Evolutionary conservation across 1,140 invertebrate species (phyloP).

Genomic region (Ladona fulva): DNA sequence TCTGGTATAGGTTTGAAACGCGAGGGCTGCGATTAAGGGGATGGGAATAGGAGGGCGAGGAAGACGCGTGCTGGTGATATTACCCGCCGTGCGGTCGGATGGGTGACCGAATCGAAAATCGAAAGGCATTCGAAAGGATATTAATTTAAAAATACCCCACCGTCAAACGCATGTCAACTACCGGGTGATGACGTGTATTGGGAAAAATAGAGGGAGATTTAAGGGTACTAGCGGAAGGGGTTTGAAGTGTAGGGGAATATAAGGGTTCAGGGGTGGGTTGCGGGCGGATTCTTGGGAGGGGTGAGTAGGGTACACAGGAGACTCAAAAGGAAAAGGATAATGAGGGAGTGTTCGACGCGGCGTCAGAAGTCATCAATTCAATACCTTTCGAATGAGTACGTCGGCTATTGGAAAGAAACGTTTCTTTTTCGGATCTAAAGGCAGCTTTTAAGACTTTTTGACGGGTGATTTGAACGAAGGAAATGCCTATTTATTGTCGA

Average conservation of each 20-base stretch:
- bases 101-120: neutral
- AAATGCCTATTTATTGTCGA: too few relatives aligned
- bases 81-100: neutral
- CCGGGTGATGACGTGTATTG: neutral
- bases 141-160: slow-evolving; percentile 7
- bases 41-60: too few relatives aligned
- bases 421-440: too few relatives aligned
- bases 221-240: neutral
- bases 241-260: neutral
- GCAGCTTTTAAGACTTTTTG: too few relatives aligned
- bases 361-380: slow-evolving; percentile 4
- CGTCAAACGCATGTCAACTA: neutral
- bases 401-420: neutral
- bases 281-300: neutral
- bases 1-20: too few relatives aligned
- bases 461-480: too few relatives aligned
- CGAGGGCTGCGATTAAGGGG: too few relatives aligned
- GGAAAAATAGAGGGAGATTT: neutral
- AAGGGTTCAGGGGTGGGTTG: neutral
- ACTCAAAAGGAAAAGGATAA: neutral
- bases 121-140: neutral
- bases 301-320: neutral
- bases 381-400: neutral
- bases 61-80: too few relatives aligned
- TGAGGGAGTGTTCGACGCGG: neutral